phyloP scores from a whole-genome alignment of 2,888 invertebrate genomes.

The Venustoraphidia nigricollis region DNA sequence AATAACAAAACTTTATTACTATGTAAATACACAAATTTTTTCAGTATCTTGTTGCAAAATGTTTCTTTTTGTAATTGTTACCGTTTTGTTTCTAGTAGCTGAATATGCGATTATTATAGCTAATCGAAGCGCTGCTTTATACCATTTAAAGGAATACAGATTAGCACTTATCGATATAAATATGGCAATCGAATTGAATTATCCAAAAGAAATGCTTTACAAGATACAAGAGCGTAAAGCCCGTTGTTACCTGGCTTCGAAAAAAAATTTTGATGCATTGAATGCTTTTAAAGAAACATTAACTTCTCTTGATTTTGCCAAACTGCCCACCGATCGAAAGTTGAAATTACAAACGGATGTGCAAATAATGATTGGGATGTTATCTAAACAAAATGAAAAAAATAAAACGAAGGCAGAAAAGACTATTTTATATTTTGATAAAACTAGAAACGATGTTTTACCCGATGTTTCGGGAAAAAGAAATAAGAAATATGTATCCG shows the following conservation, averaged over 20 bases:
- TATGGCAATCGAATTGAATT: slow-evolving; percentile 45
- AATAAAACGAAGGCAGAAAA: slow-evolving; percentile 12
- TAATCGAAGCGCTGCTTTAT: slow-evolving; percentile 67
- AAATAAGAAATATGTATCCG: slow-evolving; percentile 33
- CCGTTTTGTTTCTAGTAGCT: slow-evolving; percentile 27
- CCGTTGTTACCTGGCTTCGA: slow-evolving; percentile 49
- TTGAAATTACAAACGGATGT: slow-evolving; percentile 48
- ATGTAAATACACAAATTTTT: background rate
- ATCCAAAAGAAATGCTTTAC: slow-evolving; percentile 56
- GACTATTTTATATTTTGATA: slow-evolving; percentile 14
- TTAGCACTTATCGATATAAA: slow-evolving; percentile 56
- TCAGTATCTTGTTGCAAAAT: background rate
- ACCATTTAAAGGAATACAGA: slow-evolving; percentile 51
- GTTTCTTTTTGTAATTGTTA: slow-evolving; percentile 10
- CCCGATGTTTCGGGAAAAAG: slow-evolving; percentile 11
- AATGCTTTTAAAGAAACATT: slow-evolving; percentile 51
- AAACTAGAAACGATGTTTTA: slow-evolving; percentile 19
- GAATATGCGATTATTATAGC: slow-evolving; percentile 56
- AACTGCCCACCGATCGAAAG: slow-evolving; percentile 35
- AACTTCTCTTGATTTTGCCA: slow-evolving; percentile 48
- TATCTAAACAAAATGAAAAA: slow-evolving; percentile 29
- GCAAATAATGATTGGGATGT: slow-evolving; percentile 53
- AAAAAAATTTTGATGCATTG: slow-evolving; percentile 46
- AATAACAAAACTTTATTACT: background rate
- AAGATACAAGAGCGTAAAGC: slow-evolving; percentile 64